Base-by-base conservation (phyloP, 2,888 invertebrate genomes). In the Anagyrus pseudococci region DNA sequence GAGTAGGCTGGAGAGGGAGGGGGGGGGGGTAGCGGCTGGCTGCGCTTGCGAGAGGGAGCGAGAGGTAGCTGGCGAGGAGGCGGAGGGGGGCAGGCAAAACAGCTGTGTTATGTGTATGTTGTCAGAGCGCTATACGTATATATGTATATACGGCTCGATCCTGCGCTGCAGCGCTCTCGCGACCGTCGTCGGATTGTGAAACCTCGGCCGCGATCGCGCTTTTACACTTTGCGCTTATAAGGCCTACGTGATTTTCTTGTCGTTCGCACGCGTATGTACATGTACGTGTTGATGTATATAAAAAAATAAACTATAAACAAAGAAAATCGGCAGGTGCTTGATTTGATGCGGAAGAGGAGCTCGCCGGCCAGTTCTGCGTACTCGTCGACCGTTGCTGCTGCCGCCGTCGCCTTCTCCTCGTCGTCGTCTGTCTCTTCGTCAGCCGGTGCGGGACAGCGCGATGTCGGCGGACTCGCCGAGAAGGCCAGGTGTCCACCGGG, bases 391-490 rank as follows among this genome's bases (percentile, higher is more conserved):
- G n/a, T n/a, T n/a, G 33, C 33, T 37, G 33, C 8, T 4, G n/a
- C n/a, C n/a, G n/a, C n/a, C n/a, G n/a, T n/a, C n/a, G n/a, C n/a
- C n/a, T n/a, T n/a, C n/a, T n/a, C n/a, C n/a, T n/a, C n/a, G n/a
- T n/a, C n/a, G n/a, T n/a, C n/a, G n/a, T n/a, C n/a, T 37, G 33
- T 15, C 33, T 23, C n/a, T 40, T 55, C 19, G 13, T 10, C 1
- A 4, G n/a, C 13, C 52, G 49, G 56, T 50, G 46, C 23, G 7
- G 50, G 40, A 50, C 56, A 46, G 33, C 40, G 52, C 22, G 15
- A 93, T 93, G 93, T 92, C 93, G 77, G 92, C 92, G 79, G 92
- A 93, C 80, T 91, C 93, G 71, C 90, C 91, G 72, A 85, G 87
- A 74, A 86, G 87, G 78, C 84, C 79, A 73, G 69, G 68, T 43